Conservation (phyloP, 2,797 vertebrate genomes). For the Eulemur mongoz region DNA sequence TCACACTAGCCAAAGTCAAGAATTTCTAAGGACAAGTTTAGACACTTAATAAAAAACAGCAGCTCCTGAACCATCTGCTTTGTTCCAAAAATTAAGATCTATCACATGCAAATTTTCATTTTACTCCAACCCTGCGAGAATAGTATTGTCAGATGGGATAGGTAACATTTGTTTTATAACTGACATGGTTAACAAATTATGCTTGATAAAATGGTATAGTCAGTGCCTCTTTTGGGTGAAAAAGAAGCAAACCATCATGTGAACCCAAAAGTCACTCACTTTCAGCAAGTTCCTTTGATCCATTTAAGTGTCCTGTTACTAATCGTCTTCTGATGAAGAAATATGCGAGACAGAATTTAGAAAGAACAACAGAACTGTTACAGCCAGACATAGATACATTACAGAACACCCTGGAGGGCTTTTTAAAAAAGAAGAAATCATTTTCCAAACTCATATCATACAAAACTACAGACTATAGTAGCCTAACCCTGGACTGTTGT, state of each 20-base stretch:
- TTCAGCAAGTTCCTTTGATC: conserved; percentile 81
- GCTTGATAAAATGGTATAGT: conserved; percentile 56
- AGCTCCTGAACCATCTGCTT: conserved; percentile 65
- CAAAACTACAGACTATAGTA: conserved; percentile 52
- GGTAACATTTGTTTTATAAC: conserved; percentile 56
- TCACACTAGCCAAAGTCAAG: conserved; percentile 59
- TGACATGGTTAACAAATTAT: conserved; percentile 48
- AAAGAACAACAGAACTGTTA: conserved; percentile 78
- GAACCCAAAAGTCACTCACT: conserved; percentile 69
- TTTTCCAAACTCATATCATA: background rate
- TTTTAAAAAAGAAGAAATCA: conserved; percentile 6
- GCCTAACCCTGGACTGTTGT: background rate
- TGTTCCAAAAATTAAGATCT: conserved; percentile 53
- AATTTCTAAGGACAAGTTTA: conserved; percentile 64
- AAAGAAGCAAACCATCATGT: conserved; percentile 59
- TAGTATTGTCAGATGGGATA: conserved; percentile 58
- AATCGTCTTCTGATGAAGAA: conserved; percentile 72
- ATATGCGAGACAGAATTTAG: conserved; percentile 66
- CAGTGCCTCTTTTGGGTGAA: conserved; percentile 42
- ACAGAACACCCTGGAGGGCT: conserved; percentile 15
- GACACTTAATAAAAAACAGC: conserved; percentile 69
- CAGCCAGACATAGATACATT: conserved; percentile 40
- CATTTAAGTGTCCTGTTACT: conserved; percentile 79
- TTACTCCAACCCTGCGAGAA: conserved; percentile 49
- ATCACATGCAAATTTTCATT: conserved; percentile 44